These are phyloP conservation scores for Archaeoteleia sp. DNA, from an alignment of 2,888 invertebrate species.

Conservation along the genomic window DNA sequence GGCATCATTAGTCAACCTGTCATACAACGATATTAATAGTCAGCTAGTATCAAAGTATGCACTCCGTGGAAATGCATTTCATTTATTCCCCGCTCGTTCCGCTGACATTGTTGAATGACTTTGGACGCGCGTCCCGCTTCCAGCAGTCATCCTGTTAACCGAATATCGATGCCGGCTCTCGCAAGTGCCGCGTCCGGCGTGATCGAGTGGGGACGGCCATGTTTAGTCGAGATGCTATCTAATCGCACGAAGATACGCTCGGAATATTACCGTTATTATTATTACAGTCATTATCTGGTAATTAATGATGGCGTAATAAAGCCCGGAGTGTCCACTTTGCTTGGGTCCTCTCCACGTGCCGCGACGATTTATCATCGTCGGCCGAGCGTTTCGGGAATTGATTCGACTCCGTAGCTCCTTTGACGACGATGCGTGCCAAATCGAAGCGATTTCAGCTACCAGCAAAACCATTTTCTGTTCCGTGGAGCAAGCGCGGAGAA, in stretches of 20 bases:
- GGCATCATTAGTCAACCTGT: conserved; percentile 74
- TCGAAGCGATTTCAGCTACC: conserved; percentile 45
- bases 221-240: conserved; percentile 33
- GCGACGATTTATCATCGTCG: conserved; percentile 46
- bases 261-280: conserved; percentile 47
- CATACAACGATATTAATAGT: conserved; percentile 74
- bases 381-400: conserved; percentile 36
- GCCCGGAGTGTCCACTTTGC: conserved; percentile 44
- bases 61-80: conserved; percentile 72
- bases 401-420: conserved; percentile 34
- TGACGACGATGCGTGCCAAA: conserved; percentile 47
- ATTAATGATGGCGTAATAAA: conserved; percentile 50
- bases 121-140: conserved; percentile 32
- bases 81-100: conserved; percentile 66
- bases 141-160: conserved; percentile 49
- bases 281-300: conserved; percentile 48
- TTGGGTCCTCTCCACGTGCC: conserved; percentile 39
- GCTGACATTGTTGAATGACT: conserved; percentile 73
- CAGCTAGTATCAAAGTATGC: conserved; percentile 68
- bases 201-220: conserved; percentile 18
- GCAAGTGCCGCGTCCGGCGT: conserved; percentile 24
- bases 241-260: conserved; percentile 43
- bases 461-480: conserved; percentile 36
- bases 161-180: conserved; percentile 55
- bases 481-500: conserved; percentile 14